Conservation (phyloP, 2,113 vertebrate species). For the Progne subis region DNA sequence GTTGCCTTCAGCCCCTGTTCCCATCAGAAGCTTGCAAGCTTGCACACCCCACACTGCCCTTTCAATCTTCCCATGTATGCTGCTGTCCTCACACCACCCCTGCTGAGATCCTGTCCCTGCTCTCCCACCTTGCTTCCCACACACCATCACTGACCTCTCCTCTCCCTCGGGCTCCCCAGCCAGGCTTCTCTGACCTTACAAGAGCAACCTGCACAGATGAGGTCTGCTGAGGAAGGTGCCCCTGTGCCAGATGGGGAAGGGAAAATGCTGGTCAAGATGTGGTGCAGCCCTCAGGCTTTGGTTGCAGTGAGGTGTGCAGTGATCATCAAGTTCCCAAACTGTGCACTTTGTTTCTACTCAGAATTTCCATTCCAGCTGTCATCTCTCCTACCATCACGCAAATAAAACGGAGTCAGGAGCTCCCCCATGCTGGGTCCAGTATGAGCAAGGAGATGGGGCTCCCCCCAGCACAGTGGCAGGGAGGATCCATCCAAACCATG, state of each 20-base stretch:
- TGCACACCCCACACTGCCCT: background rate
- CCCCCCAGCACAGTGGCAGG: background rate
- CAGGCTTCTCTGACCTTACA: background rate
- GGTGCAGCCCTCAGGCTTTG: background rate
- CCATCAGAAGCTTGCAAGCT: background rate
- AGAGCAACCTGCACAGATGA: background rate
- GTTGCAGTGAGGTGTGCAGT: background rate
- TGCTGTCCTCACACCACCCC: background rate
- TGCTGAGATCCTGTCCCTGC: background rate
- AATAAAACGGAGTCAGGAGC: background rate
- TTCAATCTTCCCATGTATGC: background rate
- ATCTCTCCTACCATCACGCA: background rate
- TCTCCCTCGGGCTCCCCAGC: background rate
- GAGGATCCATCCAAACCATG: background rate
- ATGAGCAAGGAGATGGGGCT: background rate
- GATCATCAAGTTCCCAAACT: background rate
- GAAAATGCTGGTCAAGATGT: background rate
- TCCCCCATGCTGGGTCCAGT: background rate
- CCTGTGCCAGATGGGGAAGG: rapidly evolving
- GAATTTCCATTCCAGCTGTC: background rate
- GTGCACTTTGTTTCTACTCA: background rate
- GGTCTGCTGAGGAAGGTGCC: background rate
- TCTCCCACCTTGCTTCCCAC: background rate
- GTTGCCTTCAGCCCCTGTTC: background rate
- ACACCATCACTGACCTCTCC: background rate